Percentiles rank a stretch among this genome's conserved stretches.
Evolutionary conservation across 2,888 invertebrate species (phyloP).

Genomic region (Eristalinus sepulchralis): DNA sequence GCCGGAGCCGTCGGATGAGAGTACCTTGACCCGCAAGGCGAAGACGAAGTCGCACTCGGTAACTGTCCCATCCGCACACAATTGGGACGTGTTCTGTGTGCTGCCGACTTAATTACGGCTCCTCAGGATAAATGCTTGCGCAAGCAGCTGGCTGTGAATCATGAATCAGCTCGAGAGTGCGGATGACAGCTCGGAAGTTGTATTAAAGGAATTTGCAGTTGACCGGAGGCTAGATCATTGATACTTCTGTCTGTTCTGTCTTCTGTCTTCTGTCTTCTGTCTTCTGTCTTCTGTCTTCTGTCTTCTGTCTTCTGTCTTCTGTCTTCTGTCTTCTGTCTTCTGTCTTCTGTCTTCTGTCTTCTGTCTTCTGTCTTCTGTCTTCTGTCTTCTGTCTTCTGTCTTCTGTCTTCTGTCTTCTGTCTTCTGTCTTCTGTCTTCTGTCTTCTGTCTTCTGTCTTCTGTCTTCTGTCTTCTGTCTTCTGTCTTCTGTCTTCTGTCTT

Average conservation of each 20-base stretch:
- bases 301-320: not conserved
- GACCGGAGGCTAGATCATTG: not conserved
- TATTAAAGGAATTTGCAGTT: not conserved
- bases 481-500: not conserved
- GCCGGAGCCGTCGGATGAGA: not conserved
- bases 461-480: not conserved
- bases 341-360: not conserved
- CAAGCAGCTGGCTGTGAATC: slow-evolving; percentile 19
- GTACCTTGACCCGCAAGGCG: slow-evolving; percentile 36
- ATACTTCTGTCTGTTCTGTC: not conserved
- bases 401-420: not conserved
- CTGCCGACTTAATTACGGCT: slow-evolving; percentile 28
- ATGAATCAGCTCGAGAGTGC: not conserved
- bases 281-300: not conserved
- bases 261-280: not conserved
- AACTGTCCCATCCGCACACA: slow-evolving; percentile 1
- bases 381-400: not conserved
- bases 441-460: not conserved
- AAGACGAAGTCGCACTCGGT: slow-evolving; percentile 2
- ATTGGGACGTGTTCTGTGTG: slow-evolving; percentile 37
- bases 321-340: not conserved
- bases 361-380: not conserved
- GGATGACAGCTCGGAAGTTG: not conserved
- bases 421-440: not conserved
- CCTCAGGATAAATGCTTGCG: slow-evolving; percentile 18